Evolutionary conservation across 2,888 invertebrate genomes (phyloP).

Genomic region (Ethmia dodecea): DNA sequence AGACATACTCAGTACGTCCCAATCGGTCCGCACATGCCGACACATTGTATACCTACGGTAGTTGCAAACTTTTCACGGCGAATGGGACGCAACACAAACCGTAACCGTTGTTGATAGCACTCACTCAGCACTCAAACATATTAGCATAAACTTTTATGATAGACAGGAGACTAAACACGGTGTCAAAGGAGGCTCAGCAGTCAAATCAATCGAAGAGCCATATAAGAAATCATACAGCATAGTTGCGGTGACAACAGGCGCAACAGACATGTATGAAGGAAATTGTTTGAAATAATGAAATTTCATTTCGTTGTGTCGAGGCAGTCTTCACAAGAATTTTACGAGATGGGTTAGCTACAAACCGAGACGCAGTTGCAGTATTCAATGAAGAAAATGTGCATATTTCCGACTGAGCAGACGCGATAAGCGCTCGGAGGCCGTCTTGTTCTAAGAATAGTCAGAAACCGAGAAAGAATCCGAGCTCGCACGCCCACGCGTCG

Average conservation of each 20-base stretch:
- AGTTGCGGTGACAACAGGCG: too few relatives aligned
- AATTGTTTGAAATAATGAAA: not conserved
- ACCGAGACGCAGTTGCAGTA: constrained; percentile 23
- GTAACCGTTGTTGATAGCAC: constrained; percentile 28
- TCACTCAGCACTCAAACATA: constrained; percentile 23
- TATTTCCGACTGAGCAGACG: constrained; percentile 28
- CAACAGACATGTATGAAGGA: not conserved
- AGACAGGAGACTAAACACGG: constrained; percentile 46
- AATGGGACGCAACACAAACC: constrained; percentile 30
- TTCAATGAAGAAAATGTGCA: constrained; percentile 16
- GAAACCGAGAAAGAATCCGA: constrained; percentile 33
- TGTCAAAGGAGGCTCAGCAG: constrained; percentile 4
- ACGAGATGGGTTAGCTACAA: not conserved
- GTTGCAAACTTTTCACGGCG: constrained; percentile 38
- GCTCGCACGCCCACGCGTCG: constrained; percentile 25
- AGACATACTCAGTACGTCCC: constrained; percentile 27
- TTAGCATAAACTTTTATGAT: constrained; percentile 26
- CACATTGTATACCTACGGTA: constrained; percentile 25
- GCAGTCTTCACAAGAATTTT: too few relatives aligned
- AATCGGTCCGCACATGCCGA: constrained; percentile 20
- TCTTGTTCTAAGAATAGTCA: constrained; percentile 43
- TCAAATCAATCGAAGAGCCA: constrained; percentile 2
- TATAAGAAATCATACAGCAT: constrained; percentile 1
- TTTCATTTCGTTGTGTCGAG: too few relatives aligned
- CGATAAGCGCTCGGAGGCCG: constrained; percentile 21